phyloP scores from a whole-genome alignment of 2,797 vertebrate species.

The Simalia tracyae region DNA sequence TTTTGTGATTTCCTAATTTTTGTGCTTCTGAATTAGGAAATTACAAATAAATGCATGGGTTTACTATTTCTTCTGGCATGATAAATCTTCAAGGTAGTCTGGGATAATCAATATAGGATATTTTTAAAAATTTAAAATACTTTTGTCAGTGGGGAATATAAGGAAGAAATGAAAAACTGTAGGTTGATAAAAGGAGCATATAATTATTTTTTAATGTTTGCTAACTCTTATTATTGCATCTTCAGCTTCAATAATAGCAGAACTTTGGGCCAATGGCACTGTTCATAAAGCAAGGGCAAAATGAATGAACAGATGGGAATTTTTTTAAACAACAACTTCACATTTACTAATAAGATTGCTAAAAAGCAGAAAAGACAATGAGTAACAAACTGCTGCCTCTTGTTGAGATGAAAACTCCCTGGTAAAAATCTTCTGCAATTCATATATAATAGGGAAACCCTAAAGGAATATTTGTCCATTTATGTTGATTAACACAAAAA shows the following conservation, averaged over 20 bases:
- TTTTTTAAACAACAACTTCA: neutral
- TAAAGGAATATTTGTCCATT: slow-evolving; percentile 20
- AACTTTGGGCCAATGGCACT: neutral
- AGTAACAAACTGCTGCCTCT: slow-evolving; percentile 5
- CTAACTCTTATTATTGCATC: neutral
- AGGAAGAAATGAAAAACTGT: neutral
- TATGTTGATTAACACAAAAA: neutral
- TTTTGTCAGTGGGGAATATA: neutral
- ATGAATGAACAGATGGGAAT: slow-evolving; percentile 16
- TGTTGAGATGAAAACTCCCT: slow-evolving; percentile 12
- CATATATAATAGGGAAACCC: slow-evolving; percentile 4
- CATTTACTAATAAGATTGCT: slow-evolving; percentile 7
- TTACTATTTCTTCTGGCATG: too few relatives aligned
- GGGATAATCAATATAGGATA: neutral
- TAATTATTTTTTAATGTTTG: neutral
- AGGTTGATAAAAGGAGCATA: neutral
- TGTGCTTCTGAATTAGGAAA: too few relatives aligned
- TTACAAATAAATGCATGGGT: too few relatives aligned
- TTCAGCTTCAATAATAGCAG: neutral
- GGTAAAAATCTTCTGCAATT: neutral
- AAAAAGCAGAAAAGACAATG: neutral
- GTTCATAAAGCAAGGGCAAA: neutral
- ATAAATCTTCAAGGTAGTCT: neutral
- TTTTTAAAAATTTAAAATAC: neutral
- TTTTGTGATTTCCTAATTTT: too few relatives aligned